phyloP scores from a whole-genome alignment of 2,888 invertebrate genomes.

The Polydrusus cervinus region DNA sequence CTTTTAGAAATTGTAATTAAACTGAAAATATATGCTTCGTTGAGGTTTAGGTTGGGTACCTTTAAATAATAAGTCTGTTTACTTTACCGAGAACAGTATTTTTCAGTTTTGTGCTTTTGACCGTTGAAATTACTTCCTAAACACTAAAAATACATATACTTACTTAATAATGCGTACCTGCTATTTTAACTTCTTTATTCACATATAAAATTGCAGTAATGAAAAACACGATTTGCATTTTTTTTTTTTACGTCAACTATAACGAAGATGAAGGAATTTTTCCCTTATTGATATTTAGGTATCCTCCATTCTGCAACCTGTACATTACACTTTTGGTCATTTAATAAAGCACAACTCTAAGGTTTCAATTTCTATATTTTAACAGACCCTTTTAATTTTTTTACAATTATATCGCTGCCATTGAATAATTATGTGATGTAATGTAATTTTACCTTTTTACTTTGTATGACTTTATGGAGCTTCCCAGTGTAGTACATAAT shows the following conservation, averaged over 20 bases:
- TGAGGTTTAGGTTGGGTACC: slow-evolving; percentile 19
- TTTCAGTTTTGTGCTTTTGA: slow-evolving; percentile 20
- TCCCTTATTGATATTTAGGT: too few species aligned
- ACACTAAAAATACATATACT: too few species aligned
- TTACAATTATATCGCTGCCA: slow-evolving; percentile 27
- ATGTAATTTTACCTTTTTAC: slow-evolving; percentile 37
- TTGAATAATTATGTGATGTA: slow-evolving; percentile 42
- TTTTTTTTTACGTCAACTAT: too few species aligned
- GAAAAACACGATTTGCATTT: too few species aligned
- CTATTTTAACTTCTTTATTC: too few species aligned
- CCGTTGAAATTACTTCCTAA: background rate
- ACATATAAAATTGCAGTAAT: too few species aligned
- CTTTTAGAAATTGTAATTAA: slow-evolving; percentile 6
- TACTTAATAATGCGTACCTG: too few species aligned
- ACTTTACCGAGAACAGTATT: slow-evolving; percentile 48
- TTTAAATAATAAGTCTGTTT: slow-evolving; percentile 14
- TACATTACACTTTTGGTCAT: background rate
- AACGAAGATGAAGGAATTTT: too few species aligned
- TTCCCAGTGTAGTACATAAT: slow-evolving; percentile 16
- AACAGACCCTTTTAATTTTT: background rate
- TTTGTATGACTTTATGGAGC: slow-evolving; percentile 25
- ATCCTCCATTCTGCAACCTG: too few species aligned
- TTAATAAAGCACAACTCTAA: background rate
- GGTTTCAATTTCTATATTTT: background rate
- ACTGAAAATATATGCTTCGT: background rate